Evolutionary conservation across 2,888 invertebrate species (phyloP).

Genomic region (Eumerus sabulonum): DNA sequence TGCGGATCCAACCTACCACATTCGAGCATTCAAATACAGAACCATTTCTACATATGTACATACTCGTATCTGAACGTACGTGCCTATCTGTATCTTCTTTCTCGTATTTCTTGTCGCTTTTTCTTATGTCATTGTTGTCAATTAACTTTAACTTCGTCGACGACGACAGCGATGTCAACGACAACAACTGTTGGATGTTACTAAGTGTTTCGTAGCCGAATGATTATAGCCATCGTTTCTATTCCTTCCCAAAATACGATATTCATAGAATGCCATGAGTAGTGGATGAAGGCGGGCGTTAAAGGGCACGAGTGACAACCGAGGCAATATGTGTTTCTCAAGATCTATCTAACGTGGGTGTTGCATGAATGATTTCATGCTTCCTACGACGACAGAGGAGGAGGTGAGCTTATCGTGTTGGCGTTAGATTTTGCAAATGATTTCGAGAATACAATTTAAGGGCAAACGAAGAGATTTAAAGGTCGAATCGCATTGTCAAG

Average conservation of each 20-base stretch:
- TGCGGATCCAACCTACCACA: constrained; percentile 26
- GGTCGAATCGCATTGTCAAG: too few species aligned
- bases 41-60: background rate
- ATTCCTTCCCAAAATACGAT: constrained; percentile 36
- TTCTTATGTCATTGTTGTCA: constrained; percentile 42
- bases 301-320: constrained; percentile 14
- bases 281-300: background rate
- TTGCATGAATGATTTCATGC: constrained; percentile 42
- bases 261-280: background rate
- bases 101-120: constrained; percentile 9
- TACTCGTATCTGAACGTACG: background rate
- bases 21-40: constrained; percentile 3
- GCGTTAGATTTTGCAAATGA: too few species aligned
- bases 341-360: constrained; percentile 11
- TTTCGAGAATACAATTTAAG: too few species aligned
- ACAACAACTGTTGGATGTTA: constrained; percentile 21
- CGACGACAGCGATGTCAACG: constrained; percentile 24
- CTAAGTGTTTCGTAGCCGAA: constrained; percentile 21
- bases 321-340: too few species aligned
- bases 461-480: too few species aligned
- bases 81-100: background rate
- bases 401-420: too few species aligned
- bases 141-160: constrained; percentile 61
- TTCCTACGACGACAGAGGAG: background rate
- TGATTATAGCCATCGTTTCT: constrained; percentile 29